Evolutionary conservation across 2,797 vertebrate genomes (phyloP).

Genomic region (Typhlichthys subterraneus): DNA sequence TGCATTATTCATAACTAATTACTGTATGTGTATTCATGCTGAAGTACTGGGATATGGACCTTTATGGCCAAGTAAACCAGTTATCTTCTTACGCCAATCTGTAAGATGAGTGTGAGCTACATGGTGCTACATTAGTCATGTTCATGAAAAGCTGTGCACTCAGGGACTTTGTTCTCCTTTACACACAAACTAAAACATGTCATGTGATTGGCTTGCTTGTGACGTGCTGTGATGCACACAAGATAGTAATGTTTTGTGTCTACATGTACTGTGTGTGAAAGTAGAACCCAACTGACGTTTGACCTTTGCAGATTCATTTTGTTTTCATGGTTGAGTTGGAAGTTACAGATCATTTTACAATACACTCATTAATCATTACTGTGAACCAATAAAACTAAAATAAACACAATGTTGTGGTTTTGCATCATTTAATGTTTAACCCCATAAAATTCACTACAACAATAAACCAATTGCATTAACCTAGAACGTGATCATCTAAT

Average conservation of each 20-base stretch:
- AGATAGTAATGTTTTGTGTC: slow-evolving; percentile 19
- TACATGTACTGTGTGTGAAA: slow-evolving; percentile 34
- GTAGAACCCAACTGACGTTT: slow-evolving; percentile 36
- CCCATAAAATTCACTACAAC: slow-evolving; percentile 28
- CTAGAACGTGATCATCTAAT: not conserved
- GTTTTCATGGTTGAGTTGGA: slow-evolving; percentile 51
- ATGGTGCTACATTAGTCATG: slow-evolving; percentile 52
- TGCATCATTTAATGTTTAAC: slow-evolving; percentile 39
- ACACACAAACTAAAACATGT: slow-evolving; percentile 46
- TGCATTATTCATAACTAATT: slow-evolving; percentile 42
- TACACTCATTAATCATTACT: slow-evolving; percentile 75
- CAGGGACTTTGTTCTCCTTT: slow-evolving; percentile 70
- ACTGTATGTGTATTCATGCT: slow-evolving; percentile 61
- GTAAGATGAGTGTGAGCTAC: slow-evolving; percentile 57
- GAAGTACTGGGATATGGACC: slow-evolving; percentile 36
- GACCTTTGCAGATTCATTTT: slow-evolving; percentile 26
- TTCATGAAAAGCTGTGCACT: slow-evolving; percentile 63
- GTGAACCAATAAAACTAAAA: slow-evolving; percentile 80
- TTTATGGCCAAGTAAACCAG: slow-evolving; percentile 52
- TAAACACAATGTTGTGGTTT: slow-evolving; percentile 51
- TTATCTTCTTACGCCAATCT: slow-evolving; percentile 15
- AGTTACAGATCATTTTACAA: slow-evolving; percentile 49
- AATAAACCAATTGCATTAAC: not conserved
- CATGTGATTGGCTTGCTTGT: slow-evolving; percentile 53
- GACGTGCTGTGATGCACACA: slow-evolving; percentile 27